A percentile compares a stretch with the other conserved stretches of the same genome.
Conservation (phyloP, 2,888 invertebrate genomes). For the Muschampia plurimacula region DNA sequence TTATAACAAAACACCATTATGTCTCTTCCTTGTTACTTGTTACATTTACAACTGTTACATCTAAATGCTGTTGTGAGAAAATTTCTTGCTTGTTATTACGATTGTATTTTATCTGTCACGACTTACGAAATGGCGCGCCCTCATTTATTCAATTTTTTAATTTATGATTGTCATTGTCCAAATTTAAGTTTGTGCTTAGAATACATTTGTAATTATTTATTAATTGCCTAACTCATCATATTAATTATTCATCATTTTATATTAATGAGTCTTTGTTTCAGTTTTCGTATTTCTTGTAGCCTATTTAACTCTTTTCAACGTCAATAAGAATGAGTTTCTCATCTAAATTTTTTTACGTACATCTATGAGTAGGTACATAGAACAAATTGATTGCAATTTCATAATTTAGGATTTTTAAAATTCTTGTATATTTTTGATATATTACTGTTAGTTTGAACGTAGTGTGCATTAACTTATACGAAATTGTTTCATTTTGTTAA, state of each 20-base stretch:
- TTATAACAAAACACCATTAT: constrained; percentile 83
- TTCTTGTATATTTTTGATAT: too few species aligned
- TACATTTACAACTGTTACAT: constrained; percentile 1
- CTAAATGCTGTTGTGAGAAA: neutral
- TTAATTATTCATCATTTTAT: neutral
- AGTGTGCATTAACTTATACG: too few species aligned
- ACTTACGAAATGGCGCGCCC: neutral
- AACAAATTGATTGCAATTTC: neutral
- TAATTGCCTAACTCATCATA: neutral
- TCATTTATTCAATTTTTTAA: neutral
- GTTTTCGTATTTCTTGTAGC: neutral
- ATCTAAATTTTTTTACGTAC: neutral
- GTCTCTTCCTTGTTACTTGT: constrained; percentile 11
- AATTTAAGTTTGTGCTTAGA: neutral
- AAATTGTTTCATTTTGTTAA: neutral
- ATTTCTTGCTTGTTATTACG: neutral
- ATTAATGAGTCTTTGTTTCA: neutral
- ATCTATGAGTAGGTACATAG: neutral
- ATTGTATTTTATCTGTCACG: neutral
- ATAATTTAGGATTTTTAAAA: neutral
- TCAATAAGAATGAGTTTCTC: neutral
- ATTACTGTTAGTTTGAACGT: too few species aligned
- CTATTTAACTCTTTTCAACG: neutral
- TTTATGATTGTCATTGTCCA: neutral
- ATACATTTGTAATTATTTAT: neutral